Conservation (phyloP, 2,113 vertebrate genomes). For the Zosterops lateralis region DNA sequence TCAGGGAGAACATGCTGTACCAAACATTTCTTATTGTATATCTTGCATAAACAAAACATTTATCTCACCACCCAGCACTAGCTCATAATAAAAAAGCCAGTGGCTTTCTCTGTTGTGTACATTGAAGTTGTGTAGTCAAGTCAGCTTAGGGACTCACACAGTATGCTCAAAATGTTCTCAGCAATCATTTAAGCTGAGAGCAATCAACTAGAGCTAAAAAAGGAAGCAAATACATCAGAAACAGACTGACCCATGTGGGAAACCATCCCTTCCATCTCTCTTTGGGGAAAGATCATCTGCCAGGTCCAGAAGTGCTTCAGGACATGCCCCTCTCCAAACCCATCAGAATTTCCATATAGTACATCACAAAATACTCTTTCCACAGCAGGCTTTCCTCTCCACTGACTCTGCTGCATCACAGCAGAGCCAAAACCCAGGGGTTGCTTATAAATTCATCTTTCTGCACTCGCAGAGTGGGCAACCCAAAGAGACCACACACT, state of each 20-base stretch:
- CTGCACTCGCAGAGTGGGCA: neutral
- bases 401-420: fast-evolving
- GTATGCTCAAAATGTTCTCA: neutral
- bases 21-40: neutral
- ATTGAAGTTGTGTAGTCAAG: neutral
- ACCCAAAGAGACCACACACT: neutral
- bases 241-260: neutral
- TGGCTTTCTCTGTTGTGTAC: neutral
- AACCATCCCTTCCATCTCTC: neutral
- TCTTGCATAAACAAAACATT: constrained; percentile 20
- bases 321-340: neutral
- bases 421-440: neutral
- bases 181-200: neutral
- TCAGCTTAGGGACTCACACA: neutral
- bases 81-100: neutral
- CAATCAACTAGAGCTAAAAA: neutral
- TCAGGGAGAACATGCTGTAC: constrained; percentile 40
- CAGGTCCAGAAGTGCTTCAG: neutral
- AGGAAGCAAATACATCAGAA: neutral
- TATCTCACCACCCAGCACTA: neutral
- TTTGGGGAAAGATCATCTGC: neutral
- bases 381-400: fast-evolving
- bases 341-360: neutral
- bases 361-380: neutral
- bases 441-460: neutral